Evolutionary conservation across 2,888 invertebrate species (phyloP).

Genomic region (Tiliacea citrago): DNA sequence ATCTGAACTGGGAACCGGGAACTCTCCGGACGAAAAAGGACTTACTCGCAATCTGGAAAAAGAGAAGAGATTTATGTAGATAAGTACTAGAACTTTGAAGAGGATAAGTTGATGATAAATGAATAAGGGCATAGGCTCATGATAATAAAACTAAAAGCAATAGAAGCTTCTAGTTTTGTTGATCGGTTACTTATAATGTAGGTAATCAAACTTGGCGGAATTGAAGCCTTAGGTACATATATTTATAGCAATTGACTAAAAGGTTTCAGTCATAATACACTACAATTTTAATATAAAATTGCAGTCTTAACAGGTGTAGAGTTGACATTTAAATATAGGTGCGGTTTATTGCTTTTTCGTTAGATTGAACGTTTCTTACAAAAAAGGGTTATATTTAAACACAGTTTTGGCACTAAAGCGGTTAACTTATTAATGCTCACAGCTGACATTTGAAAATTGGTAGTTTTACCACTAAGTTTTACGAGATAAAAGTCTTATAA

Average conservation of each 20-base stretch:
- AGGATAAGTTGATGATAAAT: not conserved
- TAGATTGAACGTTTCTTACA: slow-evolving; percentile 3
- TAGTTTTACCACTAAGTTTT: slow-evolving; percentile 11
- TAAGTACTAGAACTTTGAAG: not conserved
- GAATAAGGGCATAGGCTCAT: too few relatives aligned
- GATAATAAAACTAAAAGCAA: too few relatives aligned
- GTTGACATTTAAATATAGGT: slow-evolving; percentile 53
- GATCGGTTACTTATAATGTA: not conserved
- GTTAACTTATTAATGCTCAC: slow-evolving; percentile 16
- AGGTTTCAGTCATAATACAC: not conserved
- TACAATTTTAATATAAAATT: slow-evolving; percentile 27
- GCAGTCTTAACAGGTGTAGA: slow-evolving; percentile 24
- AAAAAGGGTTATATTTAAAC: slow-evolving; percentile 23
- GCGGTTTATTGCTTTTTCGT: slow-evolving; percentile 47
- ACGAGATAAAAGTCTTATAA: not conserved
- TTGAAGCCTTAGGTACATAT: not conserved
- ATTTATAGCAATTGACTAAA: slow-evolving; percentile 22
- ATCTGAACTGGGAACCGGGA: not conserved
- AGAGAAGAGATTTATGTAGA: not conserved
- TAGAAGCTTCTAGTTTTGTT: too few relatives aligned
- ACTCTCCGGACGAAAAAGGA: not conserved
- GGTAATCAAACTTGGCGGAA: slow-evolving; percentile 7
- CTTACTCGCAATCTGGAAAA: not conserved
- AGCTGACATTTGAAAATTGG: slow-evolving; percentile 32
- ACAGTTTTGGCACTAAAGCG: slow-evolving; percentile 6